Evolutionary conservation across 2,888 invertebrate species (phyloP).

Genomic region (Pristionchus fissidentatus): DNA sequence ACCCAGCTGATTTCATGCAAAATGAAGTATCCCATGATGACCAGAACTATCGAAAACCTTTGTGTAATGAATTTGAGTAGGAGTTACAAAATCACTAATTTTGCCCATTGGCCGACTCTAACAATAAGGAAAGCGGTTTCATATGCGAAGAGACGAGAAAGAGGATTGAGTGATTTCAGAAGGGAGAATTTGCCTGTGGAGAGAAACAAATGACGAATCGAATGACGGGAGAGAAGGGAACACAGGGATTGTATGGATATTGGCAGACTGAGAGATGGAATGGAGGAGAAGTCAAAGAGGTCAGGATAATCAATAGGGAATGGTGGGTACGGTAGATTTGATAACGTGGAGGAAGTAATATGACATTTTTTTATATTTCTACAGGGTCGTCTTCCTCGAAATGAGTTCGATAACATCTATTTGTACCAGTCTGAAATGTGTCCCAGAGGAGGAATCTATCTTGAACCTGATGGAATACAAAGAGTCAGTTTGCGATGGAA

Average conservation of each 20-base stretch:
- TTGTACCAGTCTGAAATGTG: slow-evolving; percentile 91
- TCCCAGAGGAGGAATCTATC: slow-evolving; percentile 43
- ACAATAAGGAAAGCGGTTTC: too few species aligned
- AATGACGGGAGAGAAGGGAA: slow-evolving; percentile 14
- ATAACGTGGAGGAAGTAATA: background rate
- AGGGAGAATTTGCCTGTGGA: slow-evolving; percentile 91
- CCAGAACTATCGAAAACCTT: too few species aligned
- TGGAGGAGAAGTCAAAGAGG: slow-evolving; percentile 87
- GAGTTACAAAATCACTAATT: too few species aligned
- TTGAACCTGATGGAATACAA: background rate
- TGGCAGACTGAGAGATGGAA: slow-evolving; percentile 96
- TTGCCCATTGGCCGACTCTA: too few species aligned
- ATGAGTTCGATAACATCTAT: slow-evolving; percentile 97
- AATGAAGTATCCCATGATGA: too few species aligned
- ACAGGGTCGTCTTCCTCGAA: slow-evolving; percentile 91
- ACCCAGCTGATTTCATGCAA: too few species aligned
- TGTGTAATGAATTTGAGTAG: too few species aligned
- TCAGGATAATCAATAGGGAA: slow-evolving; percentile 60
- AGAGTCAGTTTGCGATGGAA: background rate
- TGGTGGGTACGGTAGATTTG: too few species aligned
- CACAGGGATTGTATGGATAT: slow-evolving; percentile 84
- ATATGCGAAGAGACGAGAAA: background rate
- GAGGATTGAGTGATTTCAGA: slow-evolving; percentile 65
- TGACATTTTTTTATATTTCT: slow-evolving; percentile 40
- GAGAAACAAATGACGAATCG: slow-evolving; percentile 40